A percentile compares a stretch with the other conserved stretches of the same genome.
These are phyloP conservation scores for Orthosia gracilis DNA, from an alignment of 2,888 invertebrate species.

Conservation along the genomic window DNA sequence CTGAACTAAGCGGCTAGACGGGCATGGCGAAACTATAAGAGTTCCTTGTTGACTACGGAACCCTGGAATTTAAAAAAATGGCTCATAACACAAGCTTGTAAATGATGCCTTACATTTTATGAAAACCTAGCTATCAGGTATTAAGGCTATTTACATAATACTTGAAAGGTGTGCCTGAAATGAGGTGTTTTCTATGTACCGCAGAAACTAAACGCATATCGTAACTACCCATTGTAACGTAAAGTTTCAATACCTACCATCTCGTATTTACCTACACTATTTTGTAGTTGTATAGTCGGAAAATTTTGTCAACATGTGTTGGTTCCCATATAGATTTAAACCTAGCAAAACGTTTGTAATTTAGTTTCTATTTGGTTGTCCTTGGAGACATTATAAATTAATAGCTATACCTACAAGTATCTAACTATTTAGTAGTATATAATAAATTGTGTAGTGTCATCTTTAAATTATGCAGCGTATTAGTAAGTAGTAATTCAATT, in stretches of 20 bases:
- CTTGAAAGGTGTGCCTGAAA: not conserved
- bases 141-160: too few relatives aligned
- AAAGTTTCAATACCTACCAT: not conserved
- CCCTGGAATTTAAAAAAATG: not conserved
- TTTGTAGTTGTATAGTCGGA: conserved; percentile 8
- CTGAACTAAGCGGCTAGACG: too few relatives aligned
- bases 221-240: not conserved
- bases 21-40: too few relatives aligned
- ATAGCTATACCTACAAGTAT: not conserved
- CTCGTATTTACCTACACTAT: not conserved
- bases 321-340: conserved; percentile 28
- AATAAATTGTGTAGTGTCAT: not conserved
- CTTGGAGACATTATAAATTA: conserved; percentile 6
- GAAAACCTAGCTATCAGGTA: too few relatives aligned
- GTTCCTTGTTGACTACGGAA: too few relatives aligned
- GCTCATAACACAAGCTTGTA: not conserved
- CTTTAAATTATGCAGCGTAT: not conserved
- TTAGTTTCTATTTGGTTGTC: conserved; percentile 6
- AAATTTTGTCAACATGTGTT: conserved; percentile 35
- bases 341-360: conserved; percentile 24
- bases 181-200: not conserved
- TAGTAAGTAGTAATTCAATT: not conserved
- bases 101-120: not conserved
- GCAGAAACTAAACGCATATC: too few relatives aligned
- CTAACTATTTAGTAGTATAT: not conserved